A percentile compares a stretch with the other conserved stretches of the same genome.
phyloP scores from a whole-genome alignment of 1,140 invertebrate genomes.

The Medauroidea extradentata region DNA sequence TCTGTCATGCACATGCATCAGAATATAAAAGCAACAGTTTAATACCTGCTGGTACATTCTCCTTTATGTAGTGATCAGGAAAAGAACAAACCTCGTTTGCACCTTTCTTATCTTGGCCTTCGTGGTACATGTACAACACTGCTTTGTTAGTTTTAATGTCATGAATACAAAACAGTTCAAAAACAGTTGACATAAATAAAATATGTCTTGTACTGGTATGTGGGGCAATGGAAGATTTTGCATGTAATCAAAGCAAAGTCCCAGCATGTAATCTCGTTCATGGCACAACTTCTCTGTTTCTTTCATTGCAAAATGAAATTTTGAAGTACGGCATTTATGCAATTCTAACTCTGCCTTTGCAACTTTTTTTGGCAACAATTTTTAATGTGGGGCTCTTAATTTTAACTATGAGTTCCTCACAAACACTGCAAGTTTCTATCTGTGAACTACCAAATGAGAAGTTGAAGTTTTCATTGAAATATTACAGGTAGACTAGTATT shows the following conservation, averaged over 20 bases:
- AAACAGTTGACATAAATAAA: constrained; percentile 20
- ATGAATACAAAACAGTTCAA: constrained; percentile 18
- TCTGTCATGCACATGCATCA: neutral
- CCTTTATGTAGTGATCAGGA: constrained; percentile 12
- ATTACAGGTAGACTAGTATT: neutral
- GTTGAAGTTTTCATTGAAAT: constrained; percentile 6
- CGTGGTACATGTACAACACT: constrained; percentile 19
- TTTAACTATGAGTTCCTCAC: neutral
- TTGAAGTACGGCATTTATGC: neutral
- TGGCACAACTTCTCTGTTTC: neutral
- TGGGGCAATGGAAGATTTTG: neutral
- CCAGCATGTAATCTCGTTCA: too few relatives aligned
- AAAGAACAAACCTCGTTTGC: constrained; percentile 17
- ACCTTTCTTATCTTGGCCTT: constrained; percentile 11
- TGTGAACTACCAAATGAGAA: neutral
- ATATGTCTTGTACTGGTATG: neutral
- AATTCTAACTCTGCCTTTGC: neutral
- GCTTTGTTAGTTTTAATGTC: constrained; percentile 13
- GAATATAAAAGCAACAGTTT: neutral
- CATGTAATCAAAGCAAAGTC: neutral
- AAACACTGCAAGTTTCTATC: constrained; percentile 1
- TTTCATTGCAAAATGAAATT: constrained; percentile 4
- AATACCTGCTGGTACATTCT: constrained; percentile 4
- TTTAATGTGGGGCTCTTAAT: neutral
- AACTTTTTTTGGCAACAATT: neutral